Conservation (phyloP, 1,140 invertebrate genomes). For the Sinella curviseta region DNA sequence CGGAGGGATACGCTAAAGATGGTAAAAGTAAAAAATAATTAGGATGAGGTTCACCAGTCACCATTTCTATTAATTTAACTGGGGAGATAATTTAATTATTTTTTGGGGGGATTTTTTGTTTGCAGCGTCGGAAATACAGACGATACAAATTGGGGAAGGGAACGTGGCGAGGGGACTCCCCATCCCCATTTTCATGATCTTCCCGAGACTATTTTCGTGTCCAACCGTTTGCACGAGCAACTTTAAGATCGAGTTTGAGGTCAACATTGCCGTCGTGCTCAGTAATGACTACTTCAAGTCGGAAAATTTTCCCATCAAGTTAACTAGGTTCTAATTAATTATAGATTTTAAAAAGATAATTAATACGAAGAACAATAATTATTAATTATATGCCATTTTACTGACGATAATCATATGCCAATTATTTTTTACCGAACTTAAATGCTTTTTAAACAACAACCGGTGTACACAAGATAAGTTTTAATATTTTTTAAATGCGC, state of each 20-base stretch:
- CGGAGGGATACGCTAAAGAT: constrained; percentile 90
- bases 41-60: not conserved
- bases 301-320: constrained; percentile 90
- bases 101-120: constrained; percentile 33
- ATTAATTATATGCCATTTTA: too few species aligned
- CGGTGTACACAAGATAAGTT: too few species aligned
- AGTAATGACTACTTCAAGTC: constrained; percentile 90
- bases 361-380: too few species aligned
- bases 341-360: too few species aligned
- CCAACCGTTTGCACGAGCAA: constrained; percentile 85
- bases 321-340: constrained; percentile 66
- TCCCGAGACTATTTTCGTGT: constrained; percentile 92
- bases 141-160: constrained; percentile 94
- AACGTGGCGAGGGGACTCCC: constrained; percentile 77
- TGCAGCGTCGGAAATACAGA: constrained; percentile 93
- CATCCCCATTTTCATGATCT: constrained; percentile 93
- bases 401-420: too few species aligned
- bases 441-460: too few species aligned
- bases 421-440: too few species aligned
- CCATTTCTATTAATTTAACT: not conserved
- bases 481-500: too few species aligned
- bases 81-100: not conserved
- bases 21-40: constrained; percentile 58
- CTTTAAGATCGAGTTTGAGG: constrained; percentile 97
- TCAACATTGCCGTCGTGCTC: constrained; percentile 91